Percentiles rank a stretch among this genome's conserved stretches.
Evolutionary conservation across 2,797 vertebrate genomes (phyloP).

Genomic region (Cyclopterus lumpus): DNA sequence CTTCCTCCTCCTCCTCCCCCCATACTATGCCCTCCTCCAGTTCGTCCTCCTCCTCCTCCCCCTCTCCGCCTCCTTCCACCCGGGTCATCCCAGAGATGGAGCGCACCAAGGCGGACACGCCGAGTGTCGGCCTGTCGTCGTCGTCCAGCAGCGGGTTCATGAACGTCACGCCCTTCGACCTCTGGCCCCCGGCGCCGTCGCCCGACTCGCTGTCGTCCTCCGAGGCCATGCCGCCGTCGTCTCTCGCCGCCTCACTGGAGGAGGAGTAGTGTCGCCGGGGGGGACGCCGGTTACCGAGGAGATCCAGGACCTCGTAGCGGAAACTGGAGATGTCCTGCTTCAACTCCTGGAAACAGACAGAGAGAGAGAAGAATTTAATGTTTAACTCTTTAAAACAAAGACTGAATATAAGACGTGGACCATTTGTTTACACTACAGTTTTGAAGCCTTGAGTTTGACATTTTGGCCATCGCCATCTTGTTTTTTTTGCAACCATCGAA

Average conservation of each 20-base stretch:
- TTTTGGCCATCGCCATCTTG: too few relatives aligned
- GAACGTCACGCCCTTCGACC: conserved; percentile 88
- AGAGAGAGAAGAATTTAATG: background rate
- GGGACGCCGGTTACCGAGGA: conserved; percentile 93
- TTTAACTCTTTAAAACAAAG: background rate
- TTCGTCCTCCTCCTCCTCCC: conserved; percentile 41
- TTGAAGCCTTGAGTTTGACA: too few relatives aligned
- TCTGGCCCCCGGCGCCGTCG: conserved; percentile 65
- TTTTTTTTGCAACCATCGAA: too few relatives aligned
- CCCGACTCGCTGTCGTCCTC: conserved; percentile 75
- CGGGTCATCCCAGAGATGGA: conserved; percentile 87
- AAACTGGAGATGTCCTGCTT: conserved; percentile 99
- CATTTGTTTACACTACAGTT: too few relatives aligned
- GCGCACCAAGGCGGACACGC: conserved; percentile 89
- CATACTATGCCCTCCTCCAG: conserved; percentile 57
- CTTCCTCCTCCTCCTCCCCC: conserved; percentile 72
- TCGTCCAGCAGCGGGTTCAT: conserved; percentile 85
- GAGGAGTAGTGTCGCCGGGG: conserved; percentile 91
- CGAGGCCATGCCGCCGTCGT: conserved; percentile 80
- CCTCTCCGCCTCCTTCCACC: conserved; percentile 36
- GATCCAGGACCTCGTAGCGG: conserved; percentile 95
- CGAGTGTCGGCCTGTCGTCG: conserved; percentile 79
- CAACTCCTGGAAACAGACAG: conserved; percentile 84
- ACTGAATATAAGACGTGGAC: too few relatives aligned
- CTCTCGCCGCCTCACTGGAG: conserved; percentile 89